Evolutionary conservation across 2,888 invertebrate genomes (phyloP).

Genomic region (Dryomyza anilis): DNA sequence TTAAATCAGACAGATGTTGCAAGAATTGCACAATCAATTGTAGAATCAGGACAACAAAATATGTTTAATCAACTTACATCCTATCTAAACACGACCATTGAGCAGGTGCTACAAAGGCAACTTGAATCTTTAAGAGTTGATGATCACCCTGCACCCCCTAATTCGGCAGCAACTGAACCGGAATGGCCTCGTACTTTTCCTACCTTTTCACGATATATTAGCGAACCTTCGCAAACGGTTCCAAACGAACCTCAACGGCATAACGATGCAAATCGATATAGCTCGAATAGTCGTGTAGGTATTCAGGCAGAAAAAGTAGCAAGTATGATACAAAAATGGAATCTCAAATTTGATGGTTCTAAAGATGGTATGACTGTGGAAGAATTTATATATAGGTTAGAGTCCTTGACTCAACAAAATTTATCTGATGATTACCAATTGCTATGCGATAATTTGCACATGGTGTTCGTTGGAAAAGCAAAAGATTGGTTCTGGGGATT

Average conservation of each 20-base stretch:
- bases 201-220: not conserved
- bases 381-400: conserved; percentile 8
- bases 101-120: not conserved
- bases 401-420: conserved; percentile 8
- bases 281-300: not conserved
- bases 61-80: not conserved
- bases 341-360: conserved; percentile 13
- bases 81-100: not conserved
- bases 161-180: not conserved
- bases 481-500: conserved; percentile 3
- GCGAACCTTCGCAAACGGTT: not conserved
- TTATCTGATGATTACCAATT: not conserved
- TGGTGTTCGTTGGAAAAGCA: conserved; percentile 10
- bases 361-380: conserved; percentile 13
- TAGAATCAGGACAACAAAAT: not conserved
- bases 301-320: conserved; percentile 14
- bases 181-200: not conserved
- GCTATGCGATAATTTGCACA: conserved; percentile 14
- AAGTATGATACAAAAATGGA: conserved; percentile 8
- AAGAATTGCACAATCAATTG: not conserved
- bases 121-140: not conserved
- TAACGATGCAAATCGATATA: not conserved
- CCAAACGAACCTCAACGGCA: not conserved
- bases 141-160: not conserved
- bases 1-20: not conserved